Base-by-base conservation (phyloP, 2,888 invertebrate species). In the Calephelis perditalis region DNA sequence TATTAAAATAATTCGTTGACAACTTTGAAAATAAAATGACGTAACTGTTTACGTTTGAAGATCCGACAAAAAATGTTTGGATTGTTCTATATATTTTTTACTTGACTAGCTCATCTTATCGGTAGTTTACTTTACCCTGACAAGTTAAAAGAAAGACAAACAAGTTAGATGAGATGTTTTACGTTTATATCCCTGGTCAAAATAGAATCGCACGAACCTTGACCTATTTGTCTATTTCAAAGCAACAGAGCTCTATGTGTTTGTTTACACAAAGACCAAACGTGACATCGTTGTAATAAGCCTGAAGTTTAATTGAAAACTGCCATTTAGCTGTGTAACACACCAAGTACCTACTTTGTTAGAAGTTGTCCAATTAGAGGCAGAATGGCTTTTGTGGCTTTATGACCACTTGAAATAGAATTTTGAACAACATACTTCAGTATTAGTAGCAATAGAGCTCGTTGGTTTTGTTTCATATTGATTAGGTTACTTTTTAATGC, bases 301-400 rank as follows among this genome's bases (percentile, higher is more conserved):
- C 11, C 36, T 35, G 52, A 52, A 52, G 52, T 52, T 52, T 52
- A 52, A 52, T 52, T 52, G 52, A 54, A 54, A 54, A n/a, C 54
- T 54, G 11, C 36, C 54, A 54, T 54, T 54, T 54, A 54, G 52
- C 35, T 35, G 36, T 54, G 54, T 54, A 11, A 54, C 54, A 54
- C 11, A 54, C 35, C 54, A 54, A 54, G 54, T 36, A 36, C 54
- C 54, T n/a, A 54, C 11, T 54, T 54, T 54, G 54, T 54, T 54
- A 54, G 54, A 54, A 54, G 54, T 54, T 54, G 36, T 54, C 54
- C 54, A 54, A 54, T 54, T 54, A 54, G 54, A 54, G 35, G n/a
- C 35, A 54, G 35, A 54, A 54, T 54, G 54, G 36, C n/a, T 36
- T 36, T 54, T 36, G 54, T 54, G 54, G 54, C 35, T 54, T 54